A percentile compares a stretch with the other conserved stretches of the same genome.
Evolutionary conservation across 2,113 vertebrate species (phyloP).

Genomic region (Vidua chalybeata): DNA sequence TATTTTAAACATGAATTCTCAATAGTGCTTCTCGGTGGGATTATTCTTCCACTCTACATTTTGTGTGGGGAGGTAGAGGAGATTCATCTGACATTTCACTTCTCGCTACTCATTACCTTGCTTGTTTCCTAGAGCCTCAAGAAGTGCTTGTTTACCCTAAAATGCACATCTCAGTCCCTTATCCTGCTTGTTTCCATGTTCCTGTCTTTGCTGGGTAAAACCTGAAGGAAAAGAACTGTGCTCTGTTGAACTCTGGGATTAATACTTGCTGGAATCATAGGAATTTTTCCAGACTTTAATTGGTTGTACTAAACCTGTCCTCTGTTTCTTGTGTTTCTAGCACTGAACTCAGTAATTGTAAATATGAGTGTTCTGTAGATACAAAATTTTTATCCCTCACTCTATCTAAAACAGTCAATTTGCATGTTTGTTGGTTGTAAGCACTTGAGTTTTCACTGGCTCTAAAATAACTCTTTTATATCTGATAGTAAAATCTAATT

Average conservation of each 20-base stretch:
- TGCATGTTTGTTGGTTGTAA: not conserved
- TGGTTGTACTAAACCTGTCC: not conserved
- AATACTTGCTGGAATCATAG: not conserved
- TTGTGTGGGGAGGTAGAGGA: not conserved
- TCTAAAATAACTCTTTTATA: slow-evolving; percentile 44
- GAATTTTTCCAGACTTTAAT: not conserved
- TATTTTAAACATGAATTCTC: not conserved
- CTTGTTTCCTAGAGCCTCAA: not conserved
- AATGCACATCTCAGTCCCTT: not conserved
- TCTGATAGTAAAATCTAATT: slow-evolving; percentile 70
- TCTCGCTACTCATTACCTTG: not conserved
- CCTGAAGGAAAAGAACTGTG: not conserved
- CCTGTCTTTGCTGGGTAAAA: slow-evolving; percentile 24
- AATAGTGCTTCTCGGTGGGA: not conserved
- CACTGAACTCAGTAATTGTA: not conserved
- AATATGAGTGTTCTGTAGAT: not conserved
- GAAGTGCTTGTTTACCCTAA: not conserved
- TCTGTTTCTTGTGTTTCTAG: not conserved
- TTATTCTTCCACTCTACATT: not conserved
- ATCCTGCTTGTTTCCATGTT: not conserved
- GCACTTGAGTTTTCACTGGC: not conserved
- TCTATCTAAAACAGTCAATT: not conserved
- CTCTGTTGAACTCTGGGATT: not conserved
- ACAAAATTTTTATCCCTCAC: not conserved
- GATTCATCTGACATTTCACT: not conserved